Evolutionary conservation across 2,113 vertebrate genomes (phyloP).

Genomic region (Plectropomus leopardus): DNA sequence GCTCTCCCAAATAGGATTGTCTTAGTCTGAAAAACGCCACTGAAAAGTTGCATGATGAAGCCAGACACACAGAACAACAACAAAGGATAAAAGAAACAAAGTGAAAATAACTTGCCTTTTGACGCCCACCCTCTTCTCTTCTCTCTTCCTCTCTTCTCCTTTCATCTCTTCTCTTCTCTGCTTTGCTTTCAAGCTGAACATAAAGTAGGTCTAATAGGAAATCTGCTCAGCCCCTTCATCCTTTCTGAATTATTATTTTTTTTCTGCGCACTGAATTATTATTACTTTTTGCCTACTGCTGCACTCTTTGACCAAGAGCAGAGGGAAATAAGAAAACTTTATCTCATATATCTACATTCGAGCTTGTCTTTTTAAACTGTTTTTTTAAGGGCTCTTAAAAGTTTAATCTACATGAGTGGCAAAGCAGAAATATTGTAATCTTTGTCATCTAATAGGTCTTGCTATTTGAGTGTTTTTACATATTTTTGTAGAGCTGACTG

Average conservation of each 20-base stretch:
- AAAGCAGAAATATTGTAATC: conserved; percentile 42
- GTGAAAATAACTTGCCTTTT: conserved; percentile 22
- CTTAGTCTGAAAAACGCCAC: conserved; percentile 9
- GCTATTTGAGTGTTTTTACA: conserved; percentile 32
- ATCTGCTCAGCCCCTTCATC: conserved; percentile 45
- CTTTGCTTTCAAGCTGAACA: conserved; percentile 29
- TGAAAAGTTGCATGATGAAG: conserved; percentile 12
- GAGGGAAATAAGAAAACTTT: conserved; percentile 25
- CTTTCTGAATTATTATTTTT: conserved; percentile 29
- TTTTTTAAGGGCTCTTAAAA: conserved; percentile 22
- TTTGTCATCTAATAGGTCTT: conserved; percentile 42
- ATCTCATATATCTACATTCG: conserved; percentile 39
- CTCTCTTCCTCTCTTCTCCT: conserved; percentile 14
- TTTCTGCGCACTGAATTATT: conserved; percentile 54
- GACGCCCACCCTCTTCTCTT: conserved; percentile 15
- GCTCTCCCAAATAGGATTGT: conserved; percentile 30
- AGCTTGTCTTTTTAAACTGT: conserved; percentile 36
- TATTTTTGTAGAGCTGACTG: conserved; percentile 31
- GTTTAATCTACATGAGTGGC: conserved; percentile 42
- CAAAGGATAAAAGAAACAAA: conserved; percentile 37
- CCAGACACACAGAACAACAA: conserved; percentile 27
- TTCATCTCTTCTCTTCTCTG: conserved; percentile 8
- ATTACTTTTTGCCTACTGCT: conserved; percentile 48
- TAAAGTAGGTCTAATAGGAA: conserved; percentile 55
- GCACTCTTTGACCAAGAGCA: conserved; percentile 40